Base-by-base conservation (phyloP, 2,797 vertebrate genomes). In the Pantherophis vulpinus region DNA sequence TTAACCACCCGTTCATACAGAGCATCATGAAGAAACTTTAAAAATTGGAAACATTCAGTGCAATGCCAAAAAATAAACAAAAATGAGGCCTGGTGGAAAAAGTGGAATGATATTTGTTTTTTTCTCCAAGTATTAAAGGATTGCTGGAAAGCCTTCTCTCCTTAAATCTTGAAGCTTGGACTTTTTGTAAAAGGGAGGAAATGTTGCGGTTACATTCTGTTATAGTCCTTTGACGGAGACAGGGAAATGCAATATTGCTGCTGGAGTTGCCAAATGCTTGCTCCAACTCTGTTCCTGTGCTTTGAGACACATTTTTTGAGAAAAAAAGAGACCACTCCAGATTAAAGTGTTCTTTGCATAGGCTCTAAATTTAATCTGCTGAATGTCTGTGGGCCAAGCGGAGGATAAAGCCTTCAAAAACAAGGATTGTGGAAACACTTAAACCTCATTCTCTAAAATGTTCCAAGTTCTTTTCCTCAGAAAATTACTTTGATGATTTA, bases 51-150 rank as follows among this genome's bases (percentile, higher is more conserved):
- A 23, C 37, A 58, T 86, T 88, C 51, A 10, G 47, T 54, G 90
- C 9, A 16, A 88, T n/a, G 88, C 90, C 94, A 93, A 91, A 47
- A 51, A 93, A 56, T 27, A 90, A 94, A 61, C 92, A 27, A 90
- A 93, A 95, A 63, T 4, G 55, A 0, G 1, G 18, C 54, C 4
- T 37, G 37, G 51, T 29, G 92, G 51, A 83, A 93, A 90, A 10
- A 18, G 51, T 1, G 3, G 7, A 93, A 47, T 12, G 42, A 25
- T 47, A 11, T 83, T 83, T 94, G 89, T 70, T 93, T 86, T 66
- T 66, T 63, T 58, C 56, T 13, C 90, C 16, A 42, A 79, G 47
- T n/a, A 55, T 93, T 94, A 61, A 42, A 87, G 20, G 60, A 11
- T 61, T 27, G 12, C 13, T 92, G 13, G 42, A 6, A 51, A 90